phyloP scores from a whole-genome alignment of 1,140 invertebrate species.

The Drosophila subobscura region DNA sequence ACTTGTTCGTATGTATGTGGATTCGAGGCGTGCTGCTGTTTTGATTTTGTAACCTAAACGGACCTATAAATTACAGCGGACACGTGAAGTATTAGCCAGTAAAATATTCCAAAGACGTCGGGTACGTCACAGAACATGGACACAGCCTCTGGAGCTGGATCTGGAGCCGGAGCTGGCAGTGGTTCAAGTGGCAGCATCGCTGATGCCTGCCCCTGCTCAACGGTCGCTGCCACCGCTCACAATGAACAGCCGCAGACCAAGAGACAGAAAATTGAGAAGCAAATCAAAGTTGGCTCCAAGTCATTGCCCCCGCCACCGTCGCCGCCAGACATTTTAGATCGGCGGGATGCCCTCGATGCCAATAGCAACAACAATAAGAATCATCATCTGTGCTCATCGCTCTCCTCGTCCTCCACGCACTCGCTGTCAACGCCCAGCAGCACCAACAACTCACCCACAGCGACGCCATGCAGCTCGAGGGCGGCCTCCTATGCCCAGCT shows the following conservation, averaged over 20 bases:
- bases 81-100: constrained; percentile 7
- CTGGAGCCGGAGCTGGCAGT: constrained; percentile 36
- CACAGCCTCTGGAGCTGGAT: constrained; percentile 43
- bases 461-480: constrained; percentile 71
- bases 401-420: constrained; percentile 73
- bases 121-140: constrained; percentile 68
- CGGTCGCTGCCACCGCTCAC: constrained; percentile 36
- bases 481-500: constrained; percentile 70
- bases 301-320: constrained; percentile 31
- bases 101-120: constrained; percentile 50
- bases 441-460: constrained; percentile 72
- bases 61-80: constrained; percentile 24
- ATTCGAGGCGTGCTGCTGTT: constrained; percentile 20
- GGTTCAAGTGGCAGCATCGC: constrained; percentile 3
- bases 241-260: constrained; percentile 80
- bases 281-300: constrained; percentile 73
- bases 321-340: constrained; percentile 72
- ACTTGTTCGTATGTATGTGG: constrained; percentile 48
- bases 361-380: constrained; percentile 65
- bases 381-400: constrained; percentile 70
- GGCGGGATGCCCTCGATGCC: constrained; percentile 33
- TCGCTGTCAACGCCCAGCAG: constrained; percentile 66
- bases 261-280: constrained; percentile 78
- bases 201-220: constrained; percentile 40
- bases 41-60: constrained; percentile 14